phyloP scores from a whole-genome alignment of 2,797 vertebrate genomes.

The Sciurus vulgaris region DNA sequence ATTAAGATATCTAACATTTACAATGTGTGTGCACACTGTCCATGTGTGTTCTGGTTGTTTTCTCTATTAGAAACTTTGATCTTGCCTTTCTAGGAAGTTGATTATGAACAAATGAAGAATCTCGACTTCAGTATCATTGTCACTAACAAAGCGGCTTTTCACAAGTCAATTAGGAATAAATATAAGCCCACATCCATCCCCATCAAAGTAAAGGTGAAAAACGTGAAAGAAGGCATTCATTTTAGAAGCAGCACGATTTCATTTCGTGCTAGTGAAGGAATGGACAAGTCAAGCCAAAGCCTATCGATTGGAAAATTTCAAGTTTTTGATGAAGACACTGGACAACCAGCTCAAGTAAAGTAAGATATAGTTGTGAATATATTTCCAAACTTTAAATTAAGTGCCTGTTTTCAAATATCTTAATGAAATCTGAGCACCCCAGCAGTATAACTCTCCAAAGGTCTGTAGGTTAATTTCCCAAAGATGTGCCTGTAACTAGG shows the following conservation, averaged over 20 bases:
- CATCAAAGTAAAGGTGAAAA: slow-evolving; percentile 93
- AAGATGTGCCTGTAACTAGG: not conserved
- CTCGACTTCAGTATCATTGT: slow-evolving; percentile 91
- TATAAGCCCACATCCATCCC: slow-evolving; percentile 85
- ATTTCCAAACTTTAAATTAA: not conserved
- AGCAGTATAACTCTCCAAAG: not conserved
- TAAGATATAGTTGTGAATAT: slow-evolving; percentile 82
- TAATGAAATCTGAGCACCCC: not conserved
- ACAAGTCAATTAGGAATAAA: slow-evolving; percentile 86
- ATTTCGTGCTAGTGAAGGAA: slow-evolving; percentile 90
- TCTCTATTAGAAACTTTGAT: not conserved
- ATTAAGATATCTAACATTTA: not conserved
- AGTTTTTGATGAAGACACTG: slow-evolving; percentile 93
- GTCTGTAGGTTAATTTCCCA: not conserved
- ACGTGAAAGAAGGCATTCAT: slow-evolving; percentile 91
- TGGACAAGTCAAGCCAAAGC: slow-evolving; percentile 78
- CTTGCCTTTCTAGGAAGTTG: slow-evolving; percentile 88
- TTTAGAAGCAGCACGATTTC: slow-evolving; percentile 89
- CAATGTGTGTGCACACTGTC: not conserved
- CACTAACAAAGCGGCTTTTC: slow-evolving; percentile 93
- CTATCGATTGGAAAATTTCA: slow-evolving; percentile 90
- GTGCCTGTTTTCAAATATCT: not conserved
- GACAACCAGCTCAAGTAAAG: slow-evolving; percentile 89
- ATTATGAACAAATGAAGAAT: slow-evolving; percentile 93
- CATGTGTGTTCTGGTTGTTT: not conserved